A percentile compares a stretch with the other conserved stretches of the same genome.
Conservation (phyloP, 2,888 invertebrate species). For the Bibio marci region DNA sequence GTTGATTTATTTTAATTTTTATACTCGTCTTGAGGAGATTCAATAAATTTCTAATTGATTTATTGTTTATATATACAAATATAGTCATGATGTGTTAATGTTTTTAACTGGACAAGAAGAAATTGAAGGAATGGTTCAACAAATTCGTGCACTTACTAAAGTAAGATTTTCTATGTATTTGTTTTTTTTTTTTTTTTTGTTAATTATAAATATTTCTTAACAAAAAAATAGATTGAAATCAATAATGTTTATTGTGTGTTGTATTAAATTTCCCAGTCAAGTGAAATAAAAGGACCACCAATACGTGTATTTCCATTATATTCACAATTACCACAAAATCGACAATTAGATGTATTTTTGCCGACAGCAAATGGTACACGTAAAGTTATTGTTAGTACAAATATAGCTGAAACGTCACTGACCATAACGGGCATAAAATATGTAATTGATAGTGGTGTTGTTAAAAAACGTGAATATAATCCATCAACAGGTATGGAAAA, state of each 20-base stretch:
- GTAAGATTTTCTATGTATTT: conserved; percentile 22
- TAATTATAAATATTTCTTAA: no score
- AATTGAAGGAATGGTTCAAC: conserved; percentile 70
- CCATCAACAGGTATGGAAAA: conserved; percentile 68
- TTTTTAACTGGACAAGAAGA: conserved; percentile 96
- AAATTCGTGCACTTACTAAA: conserved; percentile 53
- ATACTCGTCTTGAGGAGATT: background rate
- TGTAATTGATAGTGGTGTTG: conserved; percentile 84
- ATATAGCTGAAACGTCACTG: conserved; percentile 95
- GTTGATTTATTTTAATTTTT: conserved; percentile 15
- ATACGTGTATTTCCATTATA: conserved; percentile 76
- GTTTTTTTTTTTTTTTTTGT: no score
- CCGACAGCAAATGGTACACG: conserved; percentile 53
- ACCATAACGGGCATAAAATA: conserved; percentile 85
- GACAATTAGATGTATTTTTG: conserved; percentile 76
- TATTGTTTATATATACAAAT: conserved; percentile 17
- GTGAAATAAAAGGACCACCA: conserved; percentile 40
- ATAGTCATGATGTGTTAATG: conserved; percentile 74
- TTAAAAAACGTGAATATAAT: conserved; percentile 76
- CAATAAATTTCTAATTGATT: background rate
- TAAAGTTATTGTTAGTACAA: conserved; percentile 89
- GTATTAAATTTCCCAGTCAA: conserved; percentile 32
- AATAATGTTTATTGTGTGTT: no score
- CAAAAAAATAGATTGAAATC: no score
- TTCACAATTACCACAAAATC: conserved; percentile 70